phyloP scores from a whole-genome alignment of 2,888 invertebrate genomes.

The Philereme vetulata region DNA sequence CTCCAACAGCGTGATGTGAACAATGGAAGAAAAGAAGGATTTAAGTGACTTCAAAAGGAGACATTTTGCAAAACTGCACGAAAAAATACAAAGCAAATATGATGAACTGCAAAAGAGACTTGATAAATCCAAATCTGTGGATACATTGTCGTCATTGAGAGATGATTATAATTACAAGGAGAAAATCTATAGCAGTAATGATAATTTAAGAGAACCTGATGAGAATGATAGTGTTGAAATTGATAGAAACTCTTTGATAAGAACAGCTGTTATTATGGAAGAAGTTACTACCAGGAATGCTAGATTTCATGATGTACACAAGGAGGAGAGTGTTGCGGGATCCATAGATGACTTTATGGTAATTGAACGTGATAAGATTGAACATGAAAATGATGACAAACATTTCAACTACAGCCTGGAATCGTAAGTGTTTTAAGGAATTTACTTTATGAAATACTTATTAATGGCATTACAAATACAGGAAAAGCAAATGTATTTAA shows the following conservation, averaged over 20 bases:
- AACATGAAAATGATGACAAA: conserved; percentile 37
- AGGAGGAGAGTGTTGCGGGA: conserved; percentile 53
- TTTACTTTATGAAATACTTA: background rate
- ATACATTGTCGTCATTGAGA: conserved; percentile 51
- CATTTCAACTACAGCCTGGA: conserved; percentile 52
- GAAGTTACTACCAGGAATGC: conserved; percentile 49
- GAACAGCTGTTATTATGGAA: conserved; percentile 46
- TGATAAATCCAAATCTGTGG: conserved; percentile 71
- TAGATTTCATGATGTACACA: conserved; percentile 46
- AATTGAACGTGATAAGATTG: conserved; percentile 46
- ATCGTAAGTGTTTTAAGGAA: conserved; percentile 61
- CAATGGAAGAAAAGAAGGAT: conserved; percentile 51
- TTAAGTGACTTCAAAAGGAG: conserved; percentile 46
- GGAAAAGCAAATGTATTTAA: background rate
- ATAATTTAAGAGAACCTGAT: conserved; percentile 47
- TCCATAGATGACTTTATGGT: conserved; percentile 42
- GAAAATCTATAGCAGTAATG: conserved; percentile 45
- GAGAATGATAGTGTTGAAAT: conserved; percentile 29
- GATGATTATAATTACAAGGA: conserved; percentile 55
- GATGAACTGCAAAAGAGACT: conserved; percentile 69
- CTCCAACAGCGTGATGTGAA: conserved; percentile 30
- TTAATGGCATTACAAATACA: background rate
- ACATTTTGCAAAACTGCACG: conserved; percentile 65
- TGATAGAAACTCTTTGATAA: conserved; percentile 36
- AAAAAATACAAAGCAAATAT: conserved; percentile 69